These are phyloP conservation scores for Sebastes elongatus DNA, from an alignment of 2,797 vertebrate genomes.

Conservation along the genomic window DNA sequence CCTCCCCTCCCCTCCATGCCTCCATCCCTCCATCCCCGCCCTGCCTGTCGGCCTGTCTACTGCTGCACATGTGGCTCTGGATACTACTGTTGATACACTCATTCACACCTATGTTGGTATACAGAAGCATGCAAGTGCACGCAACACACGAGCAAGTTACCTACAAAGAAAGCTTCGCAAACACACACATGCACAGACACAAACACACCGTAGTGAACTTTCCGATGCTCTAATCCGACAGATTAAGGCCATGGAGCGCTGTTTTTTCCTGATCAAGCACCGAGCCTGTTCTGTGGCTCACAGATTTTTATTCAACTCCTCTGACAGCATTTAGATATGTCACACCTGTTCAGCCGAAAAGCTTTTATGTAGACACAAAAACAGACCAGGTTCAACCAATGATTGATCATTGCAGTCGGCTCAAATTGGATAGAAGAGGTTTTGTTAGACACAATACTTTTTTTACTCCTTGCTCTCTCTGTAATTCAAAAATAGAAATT, in stretches of 20 bases:
- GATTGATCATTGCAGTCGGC: neutral
- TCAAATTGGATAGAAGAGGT: neutral
- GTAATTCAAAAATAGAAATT: neutral
- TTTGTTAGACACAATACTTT: neutral
- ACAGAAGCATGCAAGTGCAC: neutral
- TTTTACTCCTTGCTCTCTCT: neutral
- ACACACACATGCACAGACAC: neutral
- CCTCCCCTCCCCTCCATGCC: constrained; percentile 4
- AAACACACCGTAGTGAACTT: constrained; percentile 44
- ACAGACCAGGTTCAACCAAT: neutral
- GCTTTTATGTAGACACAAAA: neutral
- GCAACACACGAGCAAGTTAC: neutral
- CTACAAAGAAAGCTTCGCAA: neutral
- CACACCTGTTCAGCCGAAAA: neutral
- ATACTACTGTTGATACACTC: constrained; percentile 22
- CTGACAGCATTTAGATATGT: neutral
- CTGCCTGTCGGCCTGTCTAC: neutral
- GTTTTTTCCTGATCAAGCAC: constrained; percentile 51
- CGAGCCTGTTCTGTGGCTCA: constrained; percentile 10
- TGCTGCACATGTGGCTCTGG: constrained; percentile 42
- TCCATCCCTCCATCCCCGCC: neutral
- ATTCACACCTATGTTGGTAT: constrained; percentile 29
- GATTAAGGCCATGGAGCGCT: constrained; percentile 79
- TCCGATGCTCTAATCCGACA: constrained; percentile 74
- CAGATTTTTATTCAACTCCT: constrained; percentile 7